Conservation (phyloP, 2,797 vertebrate species). For the Enteromius anoplus region DNA sequence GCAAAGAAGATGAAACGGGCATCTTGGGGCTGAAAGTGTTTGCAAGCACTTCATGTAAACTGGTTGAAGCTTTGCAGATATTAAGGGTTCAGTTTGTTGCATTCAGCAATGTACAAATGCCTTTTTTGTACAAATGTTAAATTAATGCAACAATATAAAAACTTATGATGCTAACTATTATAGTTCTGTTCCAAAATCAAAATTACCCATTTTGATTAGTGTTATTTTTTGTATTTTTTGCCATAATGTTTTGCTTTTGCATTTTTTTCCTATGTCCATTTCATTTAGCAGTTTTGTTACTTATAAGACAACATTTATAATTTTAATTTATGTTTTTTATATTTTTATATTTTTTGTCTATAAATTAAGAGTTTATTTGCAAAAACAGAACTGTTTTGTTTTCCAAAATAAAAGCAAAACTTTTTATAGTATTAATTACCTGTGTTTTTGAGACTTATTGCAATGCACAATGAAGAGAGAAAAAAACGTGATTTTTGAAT, state of each 20-base stretch:
- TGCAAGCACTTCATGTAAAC: no score
- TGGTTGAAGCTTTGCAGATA: background rate
- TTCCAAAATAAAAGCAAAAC: no score
- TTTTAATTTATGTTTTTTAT: background rate
- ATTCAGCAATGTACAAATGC: background rate
- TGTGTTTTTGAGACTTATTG: no score
- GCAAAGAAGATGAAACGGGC: background rate
- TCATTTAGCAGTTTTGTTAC: background rate
- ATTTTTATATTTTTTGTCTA: background rate
- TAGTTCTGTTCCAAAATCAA: background rate
- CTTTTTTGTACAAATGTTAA: background rate
- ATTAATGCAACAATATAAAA: background rate
- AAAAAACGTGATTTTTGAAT: no score
- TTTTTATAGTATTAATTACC: no score
- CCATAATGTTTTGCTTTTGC: background rate
- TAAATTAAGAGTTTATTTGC: no score
- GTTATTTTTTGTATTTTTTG: background rate
- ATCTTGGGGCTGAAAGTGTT: background rate
- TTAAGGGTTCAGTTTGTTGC: background rate
- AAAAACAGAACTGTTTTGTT: no score
- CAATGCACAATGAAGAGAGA: no score
- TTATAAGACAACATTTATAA: background rate
- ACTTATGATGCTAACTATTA: background rate
- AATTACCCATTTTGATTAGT: background rate
- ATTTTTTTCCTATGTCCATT: background rate